A percentile compares a stretch with the other conserved stretches of the same genome.
Conservation (phyloP, 2,797 vertebrate genomes). For the Vipera ursinii region DNA sequence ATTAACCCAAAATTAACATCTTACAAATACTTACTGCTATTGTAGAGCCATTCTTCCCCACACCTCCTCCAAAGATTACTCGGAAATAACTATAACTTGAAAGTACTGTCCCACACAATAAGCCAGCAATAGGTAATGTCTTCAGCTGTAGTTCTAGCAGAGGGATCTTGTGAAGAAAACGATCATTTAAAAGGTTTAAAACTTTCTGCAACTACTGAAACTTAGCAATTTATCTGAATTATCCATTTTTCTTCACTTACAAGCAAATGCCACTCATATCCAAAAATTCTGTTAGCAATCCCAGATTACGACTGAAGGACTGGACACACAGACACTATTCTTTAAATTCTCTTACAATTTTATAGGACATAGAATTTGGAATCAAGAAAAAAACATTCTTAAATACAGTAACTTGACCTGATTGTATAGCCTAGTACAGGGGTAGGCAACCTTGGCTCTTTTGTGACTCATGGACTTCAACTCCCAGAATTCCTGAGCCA, state of each 20-base stretch:
- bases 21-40: slow-evolving; percentile 85
- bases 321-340: not conserved
- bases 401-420: not conserved
- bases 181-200: slow-evolving; percentile 11
- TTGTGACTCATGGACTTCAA: too few species aligned
- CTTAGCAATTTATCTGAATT: slow-evolving; percentile 28
- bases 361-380: slow-evolving; percentile 31
- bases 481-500: too few species aligned
- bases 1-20: not conserved
- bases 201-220: not conserved
- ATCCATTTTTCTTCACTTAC: slow-evolving; percentile 31
- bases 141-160: slow-evolving; percentile 83
- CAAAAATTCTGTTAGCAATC: slow-evolving; percentile 22
- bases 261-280: slow-evolving; percentile 17
- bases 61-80: slow-evolving; percentile 91
- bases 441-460: too few species aligned
- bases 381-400: not conserved
- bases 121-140: slow-evolving; percentile 82
- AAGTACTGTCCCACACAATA: slow-evolving; percentile 84
- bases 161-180: slow-evolving; percentile 80
- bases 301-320: not conserved
- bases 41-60: slow-evolving; percentile 97
- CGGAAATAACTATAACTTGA: slow-evolving; percentile 93
- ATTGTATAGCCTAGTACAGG: not conserved
- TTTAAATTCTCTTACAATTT: not conserved